Evolutionary conservation across 2,797 vertebrate genomes (phyloP).

Genomic region (Syngnathus rostellatus): DNA sequence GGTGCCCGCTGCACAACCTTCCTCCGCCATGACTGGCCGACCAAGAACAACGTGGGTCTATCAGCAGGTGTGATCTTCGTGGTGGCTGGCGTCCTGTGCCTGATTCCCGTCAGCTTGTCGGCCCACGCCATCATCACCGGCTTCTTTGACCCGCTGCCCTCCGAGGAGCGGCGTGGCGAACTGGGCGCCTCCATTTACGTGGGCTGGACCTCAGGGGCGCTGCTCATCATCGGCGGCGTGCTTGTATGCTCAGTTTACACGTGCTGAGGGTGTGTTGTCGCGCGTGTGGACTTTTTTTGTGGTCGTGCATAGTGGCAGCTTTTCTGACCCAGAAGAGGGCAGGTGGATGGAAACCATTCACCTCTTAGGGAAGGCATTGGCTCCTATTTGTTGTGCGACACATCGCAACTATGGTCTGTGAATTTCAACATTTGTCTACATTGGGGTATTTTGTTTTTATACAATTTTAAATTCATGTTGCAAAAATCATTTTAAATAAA

Average conservation of each 20-base stretch:
- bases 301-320: too few relatives aligned
- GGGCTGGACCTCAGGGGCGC: conserved; percentile 64
- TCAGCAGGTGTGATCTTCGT: conserved; percentile 61
- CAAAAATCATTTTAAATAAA: background rate
- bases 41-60: conserved; percentile 55
- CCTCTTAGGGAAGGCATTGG: too few relatives aligned
- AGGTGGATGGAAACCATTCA: too few relatives aligned
- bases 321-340: background rate
- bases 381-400: too few relatives aligned
- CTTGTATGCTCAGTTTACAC: conserved; percentile 58
- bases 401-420: too few relatives aligned
- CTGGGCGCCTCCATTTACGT: conserved; percentile 70
- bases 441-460: too few relatives aligned
- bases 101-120: conserved; percentile 66
- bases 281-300: too few relatives aligned
- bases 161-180: conserved; percentile 49
- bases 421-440: too few relatives aligned
- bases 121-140: conserved; percentile 63
- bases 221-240: conserved; percentile 66
- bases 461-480: too few relatives aligned
- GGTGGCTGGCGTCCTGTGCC: conserved; percentile 56
- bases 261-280: conserved; percentile 35
- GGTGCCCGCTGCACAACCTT: conserved; percentile 66
- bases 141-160: conserved; percentile 58
- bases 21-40: conserved; percentile 34